Conservation (phyloP, 2,113 vertebrate genomes). For the Phalacrocorax brasilianus region DNA sequence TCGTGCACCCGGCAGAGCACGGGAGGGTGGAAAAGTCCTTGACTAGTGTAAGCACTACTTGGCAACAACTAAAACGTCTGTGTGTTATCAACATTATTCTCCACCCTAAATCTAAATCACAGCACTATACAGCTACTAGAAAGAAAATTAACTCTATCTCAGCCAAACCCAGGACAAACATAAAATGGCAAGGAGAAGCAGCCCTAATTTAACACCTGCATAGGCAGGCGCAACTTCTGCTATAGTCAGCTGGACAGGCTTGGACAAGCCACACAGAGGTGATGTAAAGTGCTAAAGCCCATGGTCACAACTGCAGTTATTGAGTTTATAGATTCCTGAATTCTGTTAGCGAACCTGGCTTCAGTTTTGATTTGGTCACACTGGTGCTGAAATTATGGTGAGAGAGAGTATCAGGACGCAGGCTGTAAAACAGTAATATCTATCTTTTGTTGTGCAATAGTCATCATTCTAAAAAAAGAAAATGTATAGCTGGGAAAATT, state of each 20-base stretch:
- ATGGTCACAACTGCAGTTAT: not conserved
- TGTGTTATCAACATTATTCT: no score
- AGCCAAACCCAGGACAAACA: no score
- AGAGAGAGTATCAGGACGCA: not conserved
- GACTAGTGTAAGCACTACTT: no score
- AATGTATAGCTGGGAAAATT: not conserved
- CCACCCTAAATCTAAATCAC: no score
- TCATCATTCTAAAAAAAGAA: not conserved
- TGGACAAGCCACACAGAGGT: not conserved
- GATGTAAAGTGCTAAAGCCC: not conserved
- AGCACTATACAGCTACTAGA: no score
- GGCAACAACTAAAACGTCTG: no score
- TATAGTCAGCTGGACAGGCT: not conserved
- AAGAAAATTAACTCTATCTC: no score
- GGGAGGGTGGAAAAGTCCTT: no score
- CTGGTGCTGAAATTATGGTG: not conserved
- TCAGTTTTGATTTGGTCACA: not conserved
- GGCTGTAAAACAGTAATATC: not conserved
- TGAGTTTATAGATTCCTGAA: not conserved
- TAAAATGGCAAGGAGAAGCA: not conserved
- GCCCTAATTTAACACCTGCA: not conserved
- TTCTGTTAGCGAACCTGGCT: not conserved
- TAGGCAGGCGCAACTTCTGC: not conserved
- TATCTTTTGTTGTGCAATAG: not conserved
- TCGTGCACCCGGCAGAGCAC: no score